Evolutionary conservation across 92 coral and sea anemone genomes (phyloP), one percentile per base, ranked within the genome.

Genomic region (Montipora capitata): DNA sequence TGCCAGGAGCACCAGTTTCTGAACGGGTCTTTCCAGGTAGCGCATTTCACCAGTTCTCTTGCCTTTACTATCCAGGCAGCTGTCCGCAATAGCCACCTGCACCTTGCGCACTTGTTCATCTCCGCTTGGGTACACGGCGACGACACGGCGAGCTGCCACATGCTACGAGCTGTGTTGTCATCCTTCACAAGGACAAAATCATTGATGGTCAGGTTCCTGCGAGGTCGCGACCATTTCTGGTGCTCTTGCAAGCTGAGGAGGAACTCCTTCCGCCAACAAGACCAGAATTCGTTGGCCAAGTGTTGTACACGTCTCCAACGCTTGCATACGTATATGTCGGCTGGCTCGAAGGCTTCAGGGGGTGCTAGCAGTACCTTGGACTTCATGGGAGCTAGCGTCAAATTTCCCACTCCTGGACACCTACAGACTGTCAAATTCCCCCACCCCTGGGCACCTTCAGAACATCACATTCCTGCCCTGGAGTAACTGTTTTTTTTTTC

Each of bases 101-200:
- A 79, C 94, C 79, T 80, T 89, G 79, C 89, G 80, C 5, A 89
- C 89, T 54, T 51, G 69, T 3, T 89, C 93, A 52, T 84, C 92
- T 38, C 71, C 2, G 66, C 93, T 85, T 45, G 83, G 94, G 71
- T 90, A 74, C 2, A 76, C 80, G 3, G 94, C 69, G 56, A 79
- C 65, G 52, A 91, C 88, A 11, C 91, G 88, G 87, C 84, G 10
- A 72, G 80, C 40, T 86, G 83, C 94, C 91, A 91, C 16, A 16
- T 18, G 44, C 58, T 84, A 5, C 88, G 78, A 3, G 77, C 56
- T 2, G 44, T 12, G 68, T 91, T 91, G 40, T 7, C 27, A 14
- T 91, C 94, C 20, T 87, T 80, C 4, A 80, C 51, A 63, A 91
- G 80, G 14, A 91, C 94, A 4, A 87, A 56, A 41, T 82, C 89